Conservation (phyloP, 2,797 vertebrate genomes). For the Sebastes taczanowskii region DNA sequence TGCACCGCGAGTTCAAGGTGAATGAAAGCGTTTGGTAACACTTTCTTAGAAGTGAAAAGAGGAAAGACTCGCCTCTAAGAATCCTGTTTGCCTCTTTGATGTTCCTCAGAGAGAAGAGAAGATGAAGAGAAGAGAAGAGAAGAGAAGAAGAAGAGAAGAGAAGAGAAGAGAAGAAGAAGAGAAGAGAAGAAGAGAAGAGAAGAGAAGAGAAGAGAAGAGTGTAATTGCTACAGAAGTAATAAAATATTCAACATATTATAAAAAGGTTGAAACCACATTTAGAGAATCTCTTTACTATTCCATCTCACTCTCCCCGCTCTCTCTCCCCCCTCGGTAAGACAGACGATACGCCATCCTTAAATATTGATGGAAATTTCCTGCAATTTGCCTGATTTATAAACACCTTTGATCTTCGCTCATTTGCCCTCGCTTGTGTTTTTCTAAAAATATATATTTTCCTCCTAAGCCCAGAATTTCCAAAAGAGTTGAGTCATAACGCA, state of each 20-base stretch:
- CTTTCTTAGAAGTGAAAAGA: slow-evolving; percentile 4
- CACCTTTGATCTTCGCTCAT: slow-evolving; percentile 21
- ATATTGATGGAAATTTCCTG: slow-evolving; percentile 34
- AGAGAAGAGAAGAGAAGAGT: not conserved
- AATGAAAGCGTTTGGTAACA: slow-evolving; percentile 12
- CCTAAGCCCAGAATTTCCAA: not conserved
- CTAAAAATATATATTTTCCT: not conserved
- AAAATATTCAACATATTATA: slow-evolving; percentile 51
- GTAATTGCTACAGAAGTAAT: slow-evolving; percentile 40
- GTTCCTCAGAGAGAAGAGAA: not conserved
- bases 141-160: not conserved
- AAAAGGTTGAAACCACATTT: slow-evolving; percentile 43
- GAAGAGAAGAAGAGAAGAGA: slow-evolving; percentile 1
- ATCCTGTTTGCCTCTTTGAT: slow-evolving; percentile 21
- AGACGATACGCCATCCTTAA: slow-evolving; percentile 25
- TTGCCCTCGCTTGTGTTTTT: slow-evolving; percentile 17
- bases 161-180: not conserved
- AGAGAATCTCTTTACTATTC: slow-evolving; percentile 23
- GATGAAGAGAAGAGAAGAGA: not conserved
- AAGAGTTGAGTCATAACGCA: not conserved
- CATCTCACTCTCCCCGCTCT: not conserved
- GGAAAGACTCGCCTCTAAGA: slow-evolving; percentile 6
- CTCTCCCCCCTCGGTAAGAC: not conserved
- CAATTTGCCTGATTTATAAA: slow-evolving; percentile 24
- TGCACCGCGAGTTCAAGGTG: slow-evolving; percentile 11